Evolutionary conservation across 2,888 invertebrate genomes (phyloP).

Genomic region (Synanthedon tipuliformis): DNA sequence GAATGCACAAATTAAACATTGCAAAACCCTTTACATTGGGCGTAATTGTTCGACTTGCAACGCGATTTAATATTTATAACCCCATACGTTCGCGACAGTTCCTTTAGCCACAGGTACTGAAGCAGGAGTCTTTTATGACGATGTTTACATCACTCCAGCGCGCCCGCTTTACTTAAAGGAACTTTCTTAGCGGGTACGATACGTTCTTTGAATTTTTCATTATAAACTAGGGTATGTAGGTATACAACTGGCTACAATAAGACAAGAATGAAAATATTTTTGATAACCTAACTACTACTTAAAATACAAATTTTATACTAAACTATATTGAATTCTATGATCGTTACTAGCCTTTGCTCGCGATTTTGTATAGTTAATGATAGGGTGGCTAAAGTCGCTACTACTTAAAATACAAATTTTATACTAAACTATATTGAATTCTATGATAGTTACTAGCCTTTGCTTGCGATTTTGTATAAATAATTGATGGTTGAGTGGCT

Average conservation of each 20-base stretch:
- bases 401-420: too few species aligned
- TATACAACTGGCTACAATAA: too few species aligned
- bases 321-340: not conserved
- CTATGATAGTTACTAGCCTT: not conserved
- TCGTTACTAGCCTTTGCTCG: not conserved
- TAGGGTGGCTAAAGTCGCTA: too few species aligned
- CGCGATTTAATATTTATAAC: constrained; percentile 62
- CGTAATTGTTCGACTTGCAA: constrained; percentile 32
- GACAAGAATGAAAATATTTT: too few species aligned
- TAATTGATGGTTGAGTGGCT: too few species aligned
- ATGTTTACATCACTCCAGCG: constrained; percentile 44
- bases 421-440: too few species aligned
- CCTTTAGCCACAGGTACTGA: constrained; percentile 36
- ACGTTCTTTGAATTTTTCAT: too few species aligned
- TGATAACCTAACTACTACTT: too few species aligned
- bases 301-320: too few species aligned
- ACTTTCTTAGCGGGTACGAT: not conserved
- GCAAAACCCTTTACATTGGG: constrained; percentile 23
- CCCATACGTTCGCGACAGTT: constrained; percentile 47
- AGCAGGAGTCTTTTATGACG: constrained; percentile 45
- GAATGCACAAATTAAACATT: too few species aligned
- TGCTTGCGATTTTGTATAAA: not conserved
- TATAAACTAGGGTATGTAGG: too few species aligned
- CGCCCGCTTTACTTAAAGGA: not conserved
- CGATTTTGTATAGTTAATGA: too few species aligned